Conservation (phyloP, 2,888 invertebrate genomes). For the Chrysolina haemoptera region DNA sequence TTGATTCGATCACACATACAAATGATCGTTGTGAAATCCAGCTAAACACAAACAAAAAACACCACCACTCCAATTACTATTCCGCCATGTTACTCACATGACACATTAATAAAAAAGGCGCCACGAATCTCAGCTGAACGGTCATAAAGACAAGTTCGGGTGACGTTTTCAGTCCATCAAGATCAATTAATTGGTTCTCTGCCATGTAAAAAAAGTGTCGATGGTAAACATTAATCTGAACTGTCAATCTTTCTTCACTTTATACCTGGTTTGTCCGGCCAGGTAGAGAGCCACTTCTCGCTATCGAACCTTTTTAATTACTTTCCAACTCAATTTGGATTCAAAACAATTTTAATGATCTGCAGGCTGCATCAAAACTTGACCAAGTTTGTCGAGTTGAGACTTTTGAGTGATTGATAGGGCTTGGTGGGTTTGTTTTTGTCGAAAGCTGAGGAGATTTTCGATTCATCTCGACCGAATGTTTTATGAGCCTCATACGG, state of each 20-base stretch:
- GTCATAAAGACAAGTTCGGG: constrained; percentile 41
- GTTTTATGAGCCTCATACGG: too few species aligned
- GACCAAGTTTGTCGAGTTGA: constrained; percentile 6
- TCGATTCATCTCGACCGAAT: neutral
- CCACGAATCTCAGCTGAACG: constrained; percentile 47
- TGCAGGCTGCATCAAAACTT: constrained; percentile 19
- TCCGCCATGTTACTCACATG: constrained; percentile 12
- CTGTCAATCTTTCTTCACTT: constrained; percentile 58
- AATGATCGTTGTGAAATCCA: too few species aligned
- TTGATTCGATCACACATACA: too few species aligned
- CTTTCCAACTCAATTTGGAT: constrained; percentile 22
- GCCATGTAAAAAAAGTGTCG: constrained; percentile 58
- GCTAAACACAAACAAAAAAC: neutral
- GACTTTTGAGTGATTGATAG: constrained; percentile 6
- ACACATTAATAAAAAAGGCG: constrained; percentile 41
- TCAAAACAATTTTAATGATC: constrained; percentile 34
- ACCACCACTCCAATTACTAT: constrained; percentile 6
- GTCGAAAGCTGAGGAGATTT: constrained; percentile 1
- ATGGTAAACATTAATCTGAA: constrained; percentile 55
- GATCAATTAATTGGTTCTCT: constrained; percentile 59
- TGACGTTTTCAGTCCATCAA: constrained; percentile 58
- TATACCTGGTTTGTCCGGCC: constrained; percentile 45
- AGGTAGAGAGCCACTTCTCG: constrained; percentile 26
- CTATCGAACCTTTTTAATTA: constrained; percentile 13
- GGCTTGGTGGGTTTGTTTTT: neutral